Base-by-base conservation (phyloP, 2,888 invertebrate species). In the Leptopilina myrica region DNA sequence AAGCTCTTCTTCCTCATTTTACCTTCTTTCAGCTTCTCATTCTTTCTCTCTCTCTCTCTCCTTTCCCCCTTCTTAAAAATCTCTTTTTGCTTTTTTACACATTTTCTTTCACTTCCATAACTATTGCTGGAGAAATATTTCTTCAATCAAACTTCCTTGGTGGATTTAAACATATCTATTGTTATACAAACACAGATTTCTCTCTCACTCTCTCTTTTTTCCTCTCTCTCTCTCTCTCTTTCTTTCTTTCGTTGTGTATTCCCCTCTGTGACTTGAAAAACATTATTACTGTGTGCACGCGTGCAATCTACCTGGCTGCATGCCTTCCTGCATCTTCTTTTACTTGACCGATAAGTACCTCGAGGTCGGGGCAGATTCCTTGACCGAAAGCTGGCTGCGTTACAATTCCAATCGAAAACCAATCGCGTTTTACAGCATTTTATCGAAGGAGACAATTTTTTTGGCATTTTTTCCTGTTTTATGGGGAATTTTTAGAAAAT, bases 21-120 rank as follows among this genome's bases (percentile, higher is more conserved):
- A 84, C 82, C 81, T 84, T 81, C 80, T 80, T 81, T 80, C 83
- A 83, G 82, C 81, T 64, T 26, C 43, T 69, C 56, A 76, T 49
- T 64, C 9, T 75, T 65, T 26, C 49, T 76, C 5, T 33, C 33
- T 81, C 80, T 80, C 80, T 20, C 20, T 80, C 83, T 83, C 82
- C 81, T 64, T 26, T 26, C 69, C 56, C 76, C 56, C 66, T 11
- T 75, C 67, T 26, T 40, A 73, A 40, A 59, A 76, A n/a, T 49
- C 62, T 76, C 78, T 20, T 56, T 49, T 33, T 33, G 33, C 33
- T 53, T 69, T 46, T 69, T 56, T 53, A 73, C 73, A 53, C 73
- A 73, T 56, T 33, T 53, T 33, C 53, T 5, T 73, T 49, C 7
- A 3, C 20, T 56, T 53, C 43, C 43, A 43, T 43, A 56, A 14